These are phyloP conservation scores for Tenebrosternarchus preto DNA, from an alignment of 2,113 vertebrate species.

Conservation along the genomic window DNA sequence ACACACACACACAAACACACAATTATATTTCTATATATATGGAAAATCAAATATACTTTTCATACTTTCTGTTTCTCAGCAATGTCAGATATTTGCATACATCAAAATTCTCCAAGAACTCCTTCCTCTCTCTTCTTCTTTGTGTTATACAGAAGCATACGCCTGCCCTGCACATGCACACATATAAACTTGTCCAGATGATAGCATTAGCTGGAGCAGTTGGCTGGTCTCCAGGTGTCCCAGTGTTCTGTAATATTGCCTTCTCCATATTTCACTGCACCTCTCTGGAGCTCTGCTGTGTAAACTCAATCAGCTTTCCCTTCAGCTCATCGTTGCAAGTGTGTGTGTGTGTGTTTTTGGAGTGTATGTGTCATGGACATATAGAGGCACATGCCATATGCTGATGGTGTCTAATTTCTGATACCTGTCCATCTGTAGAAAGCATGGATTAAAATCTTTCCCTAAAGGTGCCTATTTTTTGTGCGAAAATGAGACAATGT, in stretches of 20 bases:
- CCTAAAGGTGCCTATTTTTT: neutral
- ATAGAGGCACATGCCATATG: slow-evolving; percentile 35
- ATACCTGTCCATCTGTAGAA: slow-evolving; percentile 20
- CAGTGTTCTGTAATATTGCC: slow-evolving; percentile 77
- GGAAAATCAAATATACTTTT: neutral
- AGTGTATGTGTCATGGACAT: slow-evolving; percentile 34
- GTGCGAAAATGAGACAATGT: neutral
- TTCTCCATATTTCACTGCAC: slow-evolving; percentile 62
- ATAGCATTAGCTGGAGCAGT: slow-evolving; percentile 75
- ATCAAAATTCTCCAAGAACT: slow-evolving; percentile 14
- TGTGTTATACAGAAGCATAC: slow-evolving; percentile 10
- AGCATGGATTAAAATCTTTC: slow-evolving; percentile 3
- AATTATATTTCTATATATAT: slow-evolving; percentile 10
- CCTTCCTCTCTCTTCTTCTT: slow-evolving; percentile 19
- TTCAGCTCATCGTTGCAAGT: slow-evolving; percentile 58
- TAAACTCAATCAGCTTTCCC: slow-evolving; percentile 77
- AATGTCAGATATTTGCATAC: slow-evolving; percentile 20
- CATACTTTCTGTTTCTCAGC: neutral
- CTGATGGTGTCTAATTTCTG: slow-evolving; percentile 31
- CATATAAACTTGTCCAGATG: slow-evolving; percentile 60
- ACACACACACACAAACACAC: no score
- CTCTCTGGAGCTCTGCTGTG: slow-evolving; percentile 74
- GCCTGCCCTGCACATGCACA: slow-evolving; percentile 24
- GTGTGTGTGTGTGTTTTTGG: no score
- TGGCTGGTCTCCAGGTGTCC: slow-evolving; percentile 67